Percentiles rank a stretch among this genome's conserved stretches.
Conservation (phyloP, 2,888 invertebrate species). For the Xanthia togata region DNA sequence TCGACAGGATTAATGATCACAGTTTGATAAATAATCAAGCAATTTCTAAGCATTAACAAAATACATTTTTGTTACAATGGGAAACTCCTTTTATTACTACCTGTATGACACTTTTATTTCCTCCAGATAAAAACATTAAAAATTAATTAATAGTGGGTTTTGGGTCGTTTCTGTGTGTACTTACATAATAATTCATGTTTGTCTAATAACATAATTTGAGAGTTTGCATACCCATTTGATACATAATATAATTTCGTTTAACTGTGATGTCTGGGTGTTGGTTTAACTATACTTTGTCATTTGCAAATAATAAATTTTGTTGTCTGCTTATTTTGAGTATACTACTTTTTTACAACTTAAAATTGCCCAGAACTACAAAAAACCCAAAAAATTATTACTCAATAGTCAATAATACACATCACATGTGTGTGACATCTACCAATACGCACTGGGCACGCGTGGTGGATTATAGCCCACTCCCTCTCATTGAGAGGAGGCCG, state of each 20-base stretch:
- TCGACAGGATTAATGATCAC: constrained; percentile 21
- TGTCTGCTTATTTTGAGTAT: neutral
- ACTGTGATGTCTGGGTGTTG: constrained; percentile 87
- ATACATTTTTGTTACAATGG: neutral
- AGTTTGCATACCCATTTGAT: constrained; percentile 67
- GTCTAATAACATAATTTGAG: constrained; percentile 64
- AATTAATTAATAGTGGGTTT: constrained; percentile 53
- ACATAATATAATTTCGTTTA: constrained; percentile 72
- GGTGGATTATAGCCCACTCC: no score
- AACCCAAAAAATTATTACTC: no score
- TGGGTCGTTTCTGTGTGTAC: constrained; percentile 54
- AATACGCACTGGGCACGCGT: no score
- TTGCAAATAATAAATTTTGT: constrained; percentile 77
- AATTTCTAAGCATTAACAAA: neutral
- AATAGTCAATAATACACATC: neutral
- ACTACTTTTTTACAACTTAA: neutral
- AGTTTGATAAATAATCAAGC: constrained; percentile 10
- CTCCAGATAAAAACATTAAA: constrained; percentile 54
- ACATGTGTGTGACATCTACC: no score
- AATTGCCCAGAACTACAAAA: neutral
- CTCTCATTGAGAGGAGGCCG: no score
- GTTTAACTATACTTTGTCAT: constrained; percentile 80
- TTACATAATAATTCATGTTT: constrained; percentile 60
- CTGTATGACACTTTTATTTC: constrained; percentile 16
- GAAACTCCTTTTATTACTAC: constrained; percentile 6